phyloP scores from a whole-genome alignment of 2,113 vertebrate genomes.

The Benitochromis conjunctus region DNA sequence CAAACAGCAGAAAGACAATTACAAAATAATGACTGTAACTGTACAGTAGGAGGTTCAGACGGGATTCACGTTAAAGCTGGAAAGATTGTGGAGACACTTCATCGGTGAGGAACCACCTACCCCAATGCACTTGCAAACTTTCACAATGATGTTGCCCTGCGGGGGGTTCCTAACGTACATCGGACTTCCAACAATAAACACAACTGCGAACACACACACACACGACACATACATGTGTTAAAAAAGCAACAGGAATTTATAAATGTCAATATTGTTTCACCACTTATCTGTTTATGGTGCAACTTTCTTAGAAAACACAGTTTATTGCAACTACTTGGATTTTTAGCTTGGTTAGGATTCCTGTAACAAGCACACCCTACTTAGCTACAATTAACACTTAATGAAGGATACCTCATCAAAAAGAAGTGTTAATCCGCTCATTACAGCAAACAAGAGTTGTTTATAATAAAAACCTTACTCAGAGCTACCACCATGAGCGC shows the following conservation, averaged over 20 bases:
- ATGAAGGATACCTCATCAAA: not conserved
- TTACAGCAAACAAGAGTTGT: not conserved
- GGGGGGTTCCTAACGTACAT: slow-evolving; percentile 87
- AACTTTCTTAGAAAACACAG: not conserved
- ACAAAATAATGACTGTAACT: not conserved
- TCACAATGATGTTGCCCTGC: slow-evolving; percentile 85
- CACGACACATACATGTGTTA: not conserved
- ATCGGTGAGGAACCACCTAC: slow-evolving; percentile 71
- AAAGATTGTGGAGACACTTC: not conserved
- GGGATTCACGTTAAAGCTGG: not conserved
- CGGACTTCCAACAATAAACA: slow-evolving; percentile 84
- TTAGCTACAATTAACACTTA: not conserved
- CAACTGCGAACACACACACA: slow-evolving; percentile 71
- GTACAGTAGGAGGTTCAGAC: not conserved
- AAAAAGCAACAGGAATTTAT: not conserved
- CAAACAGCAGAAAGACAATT: not conserved
- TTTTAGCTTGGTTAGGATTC: not conserved
- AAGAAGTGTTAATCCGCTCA: not conserved
- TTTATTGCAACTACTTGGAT: not conserved
- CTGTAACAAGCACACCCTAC: not conserved
- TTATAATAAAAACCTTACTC: slow-evolving; percentile 70
- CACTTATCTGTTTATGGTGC: not conserved
- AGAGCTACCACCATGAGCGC: slow-evolving; percentile 87
- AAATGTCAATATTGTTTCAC: not conserved
- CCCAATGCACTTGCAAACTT: slow-evolving; percentile 82